Conservation (phyloP, 2,888 invertebrate genomes). For the Deroplatys truncata region DNA sequence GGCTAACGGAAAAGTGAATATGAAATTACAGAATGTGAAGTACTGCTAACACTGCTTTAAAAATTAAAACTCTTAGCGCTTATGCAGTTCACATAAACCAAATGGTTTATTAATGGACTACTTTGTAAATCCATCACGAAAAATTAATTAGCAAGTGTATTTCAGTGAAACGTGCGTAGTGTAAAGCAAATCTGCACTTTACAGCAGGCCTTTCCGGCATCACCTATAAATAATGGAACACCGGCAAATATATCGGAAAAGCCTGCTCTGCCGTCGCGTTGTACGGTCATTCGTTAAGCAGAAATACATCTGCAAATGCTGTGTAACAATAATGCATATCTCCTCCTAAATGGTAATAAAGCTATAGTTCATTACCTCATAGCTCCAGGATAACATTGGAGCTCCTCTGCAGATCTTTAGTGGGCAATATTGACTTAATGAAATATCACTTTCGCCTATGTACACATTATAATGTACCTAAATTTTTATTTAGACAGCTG, state of each 20-base stretch:
- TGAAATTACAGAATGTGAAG: neutral
- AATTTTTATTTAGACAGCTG: too few species aligned
- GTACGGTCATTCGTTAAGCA: neutral
- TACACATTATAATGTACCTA: too few species aligned
- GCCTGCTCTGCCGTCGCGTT: neutral
- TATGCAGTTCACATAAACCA: neutral
- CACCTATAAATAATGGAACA: neutral
- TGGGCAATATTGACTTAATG: too few species aligned
- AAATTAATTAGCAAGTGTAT: neutral
- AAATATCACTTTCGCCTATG: too few species aligned
- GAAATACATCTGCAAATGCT: neutral
- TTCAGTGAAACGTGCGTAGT: neutral
- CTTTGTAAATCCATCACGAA: neutral
- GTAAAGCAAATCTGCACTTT: neutral
- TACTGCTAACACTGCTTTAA: neutral
- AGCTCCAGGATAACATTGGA: too few species aligned
- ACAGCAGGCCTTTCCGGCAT: neutral
- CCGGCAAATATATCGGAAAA: neutral
- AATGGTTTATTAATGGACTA: neutral
- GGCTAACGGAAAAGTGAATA: neutral
- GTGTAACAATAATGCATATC: too few species aligned
- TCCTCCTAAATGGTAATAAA: too few species aligned
- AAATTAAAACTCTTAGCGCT: neutral
- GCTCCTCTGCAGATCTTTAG: too few species aligned
- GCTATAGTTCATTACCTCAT: too few species aligned